phyloP scores from a whole-genome alignment of 2,113 vertebrate genomes.

The Heptranchias perlo region DNA sequence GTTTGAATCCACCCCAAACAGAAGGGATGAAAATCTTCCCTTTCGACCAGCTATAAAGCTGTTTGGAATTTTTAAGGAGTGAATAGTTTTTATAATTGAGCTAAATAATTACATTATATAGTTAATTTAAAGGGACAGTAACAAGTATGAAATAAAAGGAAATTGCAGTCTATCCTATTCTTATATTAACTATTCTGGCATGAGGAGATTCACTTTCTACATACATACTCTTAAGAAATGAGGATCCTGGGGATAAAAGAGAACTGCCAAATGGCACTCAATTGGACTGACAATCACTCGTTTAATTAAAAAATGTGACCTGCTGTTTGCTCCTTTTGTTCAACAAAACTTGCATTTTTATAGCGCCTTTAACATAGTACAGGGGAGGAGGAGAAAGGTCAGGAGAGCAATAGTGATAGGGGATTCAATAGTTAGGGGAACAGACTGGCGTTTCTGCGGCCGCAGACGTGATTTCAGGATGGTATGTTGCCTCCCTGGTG shows the following conservation, averaged over 20 bases:
- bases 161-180: not conserved
- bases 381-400: no score
- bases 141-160: not conserved
- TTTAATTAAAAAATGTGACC: not conserved
- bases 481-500: no score
- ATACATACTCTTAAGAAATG: no score
- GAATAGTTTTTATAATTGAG: not conserved
- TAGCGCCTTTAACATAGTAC: no score
- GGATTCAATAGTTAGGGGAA: no score
- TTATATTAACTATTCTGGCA: not conserved
- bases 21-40: no score
- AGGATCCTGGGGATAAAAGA: not conserved
- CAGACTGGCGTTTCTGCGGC: no score
- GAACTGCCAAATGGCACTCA: not conserved
- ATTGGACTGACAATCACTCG: not conserved
- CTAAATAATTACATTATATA: not conserved
- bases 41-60: not conserved
- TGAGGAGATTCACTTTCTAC: not conserved
- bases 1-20: no score
- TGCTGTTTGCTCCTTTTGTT: not conserved
- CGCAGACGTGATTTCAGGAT: no score
- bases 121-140: not conserved
- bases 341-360: no score
- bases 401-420: no score
- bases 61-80: no score